Evolutionary conservation across 1,140 invertebrate species (phyloP), one percentile per base, ranked within the genome.

Genomic region (Drosophila pandora): DNA sequence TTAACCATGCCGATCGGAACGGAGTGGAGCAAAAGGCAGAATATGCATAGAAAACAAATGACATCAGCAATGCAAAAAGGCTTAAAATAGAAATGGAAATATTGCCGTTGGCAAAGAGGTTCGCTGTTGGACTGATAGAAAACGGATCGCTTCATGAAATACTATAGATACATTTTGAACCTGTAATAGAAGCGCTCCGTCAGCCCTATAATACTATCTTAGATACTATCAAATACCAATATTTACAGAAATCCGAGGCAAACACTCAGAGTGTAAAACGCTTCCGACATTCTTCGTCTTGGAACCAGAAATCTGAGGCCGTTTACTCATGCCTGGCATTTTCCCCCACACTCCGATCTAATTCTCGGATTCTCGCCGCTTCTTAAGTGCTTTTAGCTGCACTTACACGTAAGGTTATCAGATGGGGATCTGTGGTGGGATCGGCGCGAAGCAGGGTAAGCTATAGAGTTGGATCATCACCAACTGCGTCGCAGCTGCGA

Each of bases 11-110:
- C 41, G 12, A 49, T 39, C 39, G 45, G 45, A 32, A 17, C 41
- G 34, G 48, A 17, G 5, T 17, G 23, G 47, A 28, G 37, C 52
- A 12, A 70, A 37, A 39, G 4, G 47, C 34, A 49, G 65, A 59
- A 71, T 74, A 62, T 74, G 71, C 71, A 74, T 74, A 74, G 59
- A 56, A 63, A 62, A 56, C 47, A 41, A 50, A 75, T 75, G 71
- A 75, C 71, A 75, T 75, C 71, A 75, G 71, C 71, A 58, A 21
- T 75, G 70, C 71, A 75, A 74, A 74, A 48, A 23, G 71, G 13
- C 72, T 75, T 34, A 34, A 75, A 65, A 65, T 75, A 75, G 71
- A 75, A 71, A 57, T 74, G 58, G 50, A 45, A 65, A 54, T 68
- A 64, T 68, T 43, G 53, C 48, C 25, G 32, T 39, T 58, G 45